Base-by-base conservation (phyloP, 1,140 invertebrate species). In the Nasonia vitripennis region DNA sequence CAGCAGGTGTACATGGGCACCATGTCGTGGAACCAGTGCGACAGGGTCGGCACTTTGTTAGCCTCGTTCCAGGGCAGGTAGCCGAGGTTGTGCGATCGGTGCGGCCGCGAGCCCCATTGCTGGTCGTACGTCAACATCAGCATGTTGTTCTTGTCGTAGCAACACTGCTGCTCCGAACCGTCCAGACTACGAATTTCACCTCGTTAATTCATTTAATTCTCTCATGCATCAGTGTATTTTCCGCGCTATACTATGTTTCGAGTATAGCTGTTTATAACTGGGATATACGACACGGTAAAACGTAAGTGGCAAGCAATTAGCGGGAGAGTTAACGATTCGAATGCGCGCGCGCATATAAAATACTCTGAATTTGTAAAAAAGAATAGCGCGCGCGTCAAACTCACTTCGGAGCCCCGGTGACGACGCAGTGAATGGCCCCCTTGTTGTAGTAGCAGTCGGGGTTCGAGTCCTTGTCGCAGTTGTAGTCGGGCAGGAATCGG, bases 131-230 rank as follows among this genome's bases (percentile, higher is more conserved):
- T 97, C 90, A 99, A 94, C 96, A 99, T 98, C 6, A 99, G 94
- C 91, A 96, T 98, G 4, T 96, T 95, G 88, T 98, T 97, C 89
- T 96, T 97, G 91, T 99, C 98, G 90, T 99, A 99, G 89, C 98
- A 99, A 89, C 98, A 99, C 90, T 99, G 98, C 90, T 99, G 98
- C 81, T 98, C 98, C 1, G 98, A 96, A 74, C 98, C 98, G 89
- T 98, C 97, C 74, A 95, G 91, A 87, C 97, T 98, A 88, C 48
- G 91, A 87, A 37, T 68, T 41, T n/a, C 6, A 7, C 41, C 41
- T 45, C 41, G 41, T 45, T 45, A 45, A 0, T 34, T 7, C 4
- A 41, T 41, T 41, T 41, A 9, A 41, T 34, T 4, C 34, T 2
- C 34, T 34, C 34, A 27, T 27, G 34, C 2, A 3, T 2, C 34